Base-by-base conservation (phyloP, 2,797 vertebrate genomes). In the Sphenodon punctatus region DNA sequence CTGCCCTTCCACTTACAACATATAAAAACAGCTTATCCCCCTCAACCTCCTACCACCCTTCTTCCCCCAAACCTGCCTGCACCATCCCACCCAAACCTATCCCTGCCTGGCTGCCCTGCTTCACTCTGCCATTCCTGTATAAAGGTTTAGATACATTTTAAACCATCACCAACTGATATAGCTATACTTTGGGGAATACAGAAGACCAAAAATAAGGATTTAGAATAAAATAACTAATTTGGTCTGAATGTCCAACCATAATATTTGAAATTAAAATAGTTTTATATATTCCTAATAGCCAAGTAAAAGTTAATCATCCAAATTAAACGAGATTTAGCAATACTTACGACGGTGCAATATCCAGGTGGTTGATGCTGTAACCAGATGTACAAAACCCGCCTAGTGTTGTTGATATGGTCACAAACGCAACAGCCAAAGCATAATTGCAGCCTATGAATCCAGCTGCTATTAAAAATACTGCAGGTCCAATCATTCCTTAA, bases 291-390 rank as follows among this genome's bases (percentile, higher is more conserved):
- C n/a, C n/a, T n/a, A n/a, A n/a, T n/a, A n/a, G n/a, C n/a, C n/a
- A n/a, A n/a, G n/a, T n/a, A n/a, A n/a, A n/a, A 75, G 38, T 38
- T 25, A 59, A 30, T 39, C 32, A 51, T 46, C 5, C 65, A 49
- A 75, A 88, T 49, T n/a, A 27, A n/a, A 84, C 64, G 3, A 71
- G 32, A 41, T 70, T 53, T 67, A 71, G 23, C 7, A 70, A 56
- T 87, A 94, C 98, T 98, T 95, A 99, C 99, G 98, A 99, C 75
- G 99, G 98, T 43, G 99, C 99, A 76, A 99, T 99, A 91, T 99
- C 99, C 58, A 99, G 95, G 82, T 99, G 99, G 93, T 98, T 99
- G 94, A 99, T 98, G 93, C 96, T 98, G 92, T 98, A 99, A 78
- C 99, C 99, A 41, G 98, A 97, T 0, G 97, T 96, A 10, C 97